Base-by-base conservation (phyloP, 1,140 invertebrate genomes). In the Anastatus disparis region DNA sequence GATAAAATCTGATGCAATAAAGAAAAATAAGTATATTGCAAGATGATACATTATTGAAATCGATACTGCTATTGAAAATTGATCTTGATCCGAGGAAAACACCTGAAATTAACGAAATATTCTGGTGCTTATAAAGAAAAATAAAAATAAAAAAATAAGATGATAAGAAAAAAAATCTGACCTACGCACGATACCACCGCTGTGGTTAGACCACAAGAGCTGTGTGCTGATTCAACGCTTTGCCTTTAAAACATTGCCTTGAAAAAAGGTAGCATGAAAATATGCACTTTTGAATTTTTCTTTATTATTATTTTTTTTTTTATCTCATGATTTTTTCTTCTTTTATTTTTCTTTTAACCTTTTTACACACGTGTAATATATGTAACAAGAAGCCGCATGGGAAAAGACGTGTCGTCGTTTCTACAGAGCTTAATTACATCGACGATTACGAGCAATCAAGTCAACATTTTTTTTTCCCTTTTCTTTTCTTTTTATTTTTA, bases 71-170 rank as follows among this genome's bases (percentile, higher is more conserved):
- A 15, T 35, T 62, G 42, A 50, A 48, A 29, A 62, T 62, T 13
- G 59, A 62, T 46, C 24, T 24, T 17, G 44, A 17, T 20, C 40
- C 15, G n/a, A n/a, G 9, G 44, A 24, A 62, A 62, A 48, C 27
- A 22, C 17, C 27, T 31, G 59, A 48, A n/a, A 62, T 48, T 13
- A 24, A 63, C 46, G 61, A 50, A 63, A n/a, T n/a, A n/a, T n/a
- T n/a, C n/a, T n/a, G n/a, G n/a, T n/a, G n/a, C n/a, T 40, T 59
- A 24, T 15, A 46, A 46, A 1, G 42, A 61, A 61, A 27, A 48
- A 62, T 27, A 42, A 12, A n/a, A n/a, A n/a, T n/a, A n/a, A n/a
- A n/a, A n/a, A n/a, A n/a, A n/a, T n/a, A n/a, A n/a, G n/a, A n/a
- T n/a, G n/a, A n/a, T n/a, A n/a, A n/a, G n/a, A n/a, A n/a, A n/a